These are phyloP conservation scores for Lepidochitona cinerea DNA, from an alignment of 2,888 invertebrate species.

Conservation along the genomic window DNA sequence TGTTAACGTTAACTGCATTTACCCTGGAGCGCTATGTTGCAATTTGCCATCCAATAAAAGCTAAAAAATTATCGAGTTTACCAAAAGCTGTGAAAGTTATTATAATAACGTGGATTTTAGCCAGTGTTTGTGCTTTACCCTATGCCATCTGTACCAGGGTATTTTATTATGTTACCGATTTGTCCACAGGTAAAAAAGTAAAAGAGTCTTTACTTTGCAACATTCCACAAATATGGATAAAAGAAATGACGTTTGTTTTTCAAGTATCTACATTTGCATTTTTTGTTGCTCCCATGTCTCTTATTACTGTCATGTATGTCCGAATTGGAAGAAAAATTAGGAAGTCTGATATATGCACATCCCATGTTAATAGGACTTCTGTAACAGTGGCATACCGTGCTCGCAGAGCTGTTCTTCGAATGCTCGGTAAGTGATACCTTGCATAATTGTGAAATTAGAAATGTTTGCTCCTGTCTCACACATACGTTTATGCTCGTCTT, in stretches of 20 bases:
- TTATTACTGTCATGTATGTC: slow-evolving; percentile 82
- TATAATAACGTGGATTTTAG: slow-evolving; percentile 81
- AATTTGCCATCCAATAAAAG: slow-evolving; percentile 88
- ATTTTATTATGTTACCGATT: slow-evolving; percentile 36
- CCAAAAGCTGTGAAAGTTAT: slow-evolving; percentile 85
- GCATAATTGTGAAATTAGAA: too few relatives aligned
- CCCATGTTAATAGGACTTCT: slow-evolving; percentile 5
- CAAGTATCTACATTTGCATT: slow-evolving; percentile 86
- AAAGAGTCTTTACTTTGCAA: slow-evolving; percentile 53
- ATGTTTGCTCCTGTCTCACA: too few relatives aligned
- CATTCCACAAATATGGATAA: slow-evolving; percentile 42
- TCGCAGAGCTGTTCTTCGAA: slow-evolving; percentile 59
- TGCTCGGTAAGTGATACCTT: too few relatives aligned
- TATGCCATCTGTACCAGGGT: slow-evolving; percentile 55
- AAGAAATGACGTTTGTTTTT: slow-evolving; percentile 73
- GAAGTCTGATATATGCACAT: slow-evolving; percentile 19
- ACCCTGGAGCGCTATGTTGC: slow-evolving; percentile 90
- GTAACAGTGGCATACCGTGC: slow-evolving; percentile 34
- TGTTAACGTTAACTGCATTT: slow-evolving; percentile 91
- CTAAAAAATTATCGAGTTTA: slow-evolving; percentile 86
- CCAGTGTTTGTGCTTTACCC: slow-evolving; percentile 79
- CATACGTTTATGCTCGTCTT: too few relatives aligned
- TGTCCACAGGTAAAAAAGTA: slow-evolving; percentile 32
- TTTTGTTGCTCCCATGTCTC: slow-evolving; percentile 81
- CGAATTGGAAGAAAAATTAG: slow-evolving; percentile 47